phyloP scores from a whole-genome alignment of 2,113 vertebrate genomes.

The Columba janthina region DNA sequence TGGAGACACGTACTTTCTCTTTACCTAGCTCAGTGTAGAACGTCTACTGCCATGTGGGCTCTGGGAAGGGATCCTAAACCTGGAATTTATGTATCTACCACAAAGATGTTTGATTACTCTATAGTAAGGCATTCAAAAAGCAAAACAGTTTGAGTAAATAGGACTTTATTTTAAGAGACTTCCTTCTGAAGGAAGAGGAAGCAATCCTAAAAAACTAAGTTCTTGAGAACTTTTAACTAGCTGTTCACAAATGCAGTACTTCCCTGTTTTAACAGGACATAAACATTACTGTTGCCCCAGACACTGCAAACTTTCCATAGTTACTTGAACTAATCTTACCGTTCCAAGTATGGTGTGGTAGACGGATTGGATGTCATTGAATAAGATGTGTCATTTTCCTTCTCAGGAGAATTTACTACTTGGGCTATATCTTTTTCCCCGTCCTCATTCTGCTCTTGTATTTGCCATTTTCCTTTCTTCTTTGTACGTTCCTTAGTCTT shows the following conservation, averaged over 20 bases:
- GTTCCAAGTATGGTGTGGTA: constrained; percentile 82
- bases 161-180: background rate
- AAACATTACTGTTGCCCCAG: background rate
- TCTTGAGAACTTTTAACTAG: background rate
- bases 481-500: constrained; percentile 37
- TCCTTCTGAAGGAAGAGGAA: background rate
- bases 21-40: background rate
- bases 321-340: constrained; percentile 72
- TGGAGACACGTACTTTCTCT: background rate
- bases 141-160: background rate
- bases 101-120: background rate
- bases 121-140: background rate
- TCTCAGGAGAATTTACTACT: constrained; percentile 41
- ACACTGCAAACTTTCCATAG: background rate
- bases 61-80: background rate
- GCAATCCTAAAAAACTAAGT: background rate
- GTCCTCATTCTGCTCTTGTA: background rate
- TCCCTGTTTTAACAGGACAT: background rate
- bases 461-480: constrained; percentile 8
- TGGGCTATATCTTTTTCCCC: background rate
- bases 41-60: background rate
- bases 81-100: background rate
- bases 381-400: constrained; percentile 63
- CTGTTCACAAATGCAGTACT: background rate
- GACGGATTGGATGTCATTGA: constrained; percentile 82